These are phyloP conservation scores for Probosciger aterrimus DNA, from an alignment of 2,113 vertebrate genomes.

Conservation along the genomic window DNA sequence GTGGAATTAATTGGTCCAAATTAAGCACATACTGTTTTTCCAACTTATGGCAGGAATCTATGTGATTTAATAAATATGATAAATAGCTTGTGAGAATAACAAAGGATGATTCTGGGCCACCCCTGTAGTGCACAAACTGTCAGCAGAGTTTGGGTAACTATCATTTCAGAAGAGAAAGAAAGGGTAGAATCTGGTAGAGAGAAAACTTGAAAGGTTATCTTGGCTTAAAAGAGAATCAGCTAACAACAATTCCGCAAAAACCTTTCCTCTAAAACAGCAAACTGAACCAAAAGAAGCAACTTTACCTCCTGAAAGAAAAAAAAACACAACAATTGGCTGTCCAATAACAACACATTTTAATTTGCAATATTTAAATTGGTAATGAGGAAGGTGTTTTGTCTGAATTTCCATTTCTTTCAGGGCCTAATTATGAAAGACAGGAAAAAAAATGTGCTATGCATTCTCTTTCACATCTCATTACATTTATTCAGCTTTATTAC, in stretches of 20 bases:
- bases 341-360: constrained; percentile 8
- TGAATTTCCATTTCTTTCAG: constrained; percentile 64
- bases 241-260: neutral
- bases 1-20: constrained; percentile 60
- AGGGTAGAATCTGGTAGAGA: neutral
- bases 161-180: neutral
- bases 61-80: constrained; percentile 64
- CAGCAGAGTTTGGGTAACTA: constrained; percentile 31
- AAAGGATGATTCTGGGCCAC: constrained; percentile 49
- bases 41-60: constrained; percentile 50
- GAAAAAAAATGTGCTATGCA: neutral
- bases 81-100: constrained; percentile 49
- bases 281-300: neutral
- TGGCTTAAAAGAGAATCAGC: neutral
- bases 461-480: constrained; percentile 70
- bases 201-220: neutral
- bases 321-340: neutral
- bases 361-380: constrained; percentile 43
- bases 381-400: constrained; percentile 58
- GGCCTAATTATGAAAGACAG: constrained; percentile 69
- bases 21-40: constrained; percentile 61
- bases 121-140: neutral
- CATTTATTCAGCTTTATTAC: constrained; percentile 68
- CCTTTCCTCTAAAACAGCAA: neutral
- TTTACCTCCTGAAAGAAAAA: neutral